Evolutionary conservation across 2,797 vertebrate genomes (phyloP), one percentile per base, ranked within the genome.

Genomic region (Nyctalus aviator): DNA sequence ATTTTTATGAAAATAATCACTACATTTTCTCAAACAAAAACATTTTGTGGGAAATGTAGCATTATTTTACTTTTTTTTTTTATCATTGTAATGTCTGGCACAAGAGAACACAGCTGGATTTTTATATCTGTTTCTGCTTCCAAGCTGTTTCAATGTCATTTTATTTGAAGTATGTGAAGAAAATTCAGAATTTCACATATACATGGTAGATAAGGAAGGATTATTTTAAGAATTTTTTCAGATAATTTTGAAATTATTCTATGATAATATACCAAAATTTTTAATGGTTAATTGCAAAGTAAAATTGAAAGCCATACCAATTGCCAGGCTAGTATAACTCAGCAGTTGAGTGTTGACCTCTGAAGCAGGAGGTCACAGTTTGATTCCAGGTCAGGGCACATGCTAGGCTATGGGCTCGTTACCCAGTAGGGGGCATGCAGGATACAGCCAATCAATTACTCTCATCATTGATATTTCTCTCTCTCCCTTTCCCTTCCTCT

Each of bases 201-300:
- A 71, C 14, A 2, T 79, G 62, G 12, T 8, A 89, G 3, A 41
- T 90, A 92, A 59, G 8, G 2, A 21, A 83, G 3, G 37, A 17
- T 84, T 88, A 27, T 41, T 91, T 41, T 44, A 77, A 79, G 30
- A 86, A 21, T 30, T 21, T 91, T 92, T 95, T 37, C 8, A 55
- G 69, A 48, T 83, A 90, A 89, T 30, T 82, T 8, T 55, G 48
- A 46, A 81, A 87, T 66, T 79, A 23, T 48, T 86, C 59, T 82
- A 85, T 88, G 21, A 88, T 73, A 44, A 9, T 46, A 64, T 64
- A 57, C 44, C 86, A 88, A 93, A 94, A 92, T 48, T 93, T 23
- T 88, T 91, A 90, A 69, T 69, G n/a, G 9, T 71, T 94, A 32
- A 18, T 44, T 66, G 7, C 25, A 89, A 89, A 89, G 55, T 91